Conservation (phyloP, 2,113 vertebrate species). For the Corydoras sp. region DNA sequence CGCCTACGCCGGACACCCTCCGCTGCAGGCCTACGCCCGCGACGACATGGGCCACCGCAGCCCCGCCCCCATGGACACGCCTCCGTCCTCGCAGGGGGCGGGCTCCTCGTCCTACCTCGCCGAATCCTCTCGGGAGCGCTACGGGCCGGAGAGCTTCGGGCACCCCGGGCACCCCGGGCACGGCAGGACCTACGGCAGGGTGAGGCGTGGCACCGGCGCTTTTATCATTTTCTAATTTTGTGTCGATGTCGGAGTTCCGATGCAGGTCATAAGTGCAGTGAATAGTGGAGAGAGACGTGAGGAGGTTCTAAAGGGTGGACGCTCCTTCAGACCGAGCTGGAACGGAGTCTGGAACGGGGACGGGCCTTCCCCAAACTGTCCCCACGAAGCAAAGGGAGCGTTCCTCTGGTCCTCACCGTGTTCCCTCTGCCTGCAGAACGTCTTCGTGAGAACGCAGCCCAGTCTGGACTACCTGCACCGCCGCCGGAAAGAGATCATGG, state of each 20-base stretch:
- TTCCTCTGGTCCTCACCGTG: too few species aligned
- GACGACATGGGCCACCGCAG: slow-evolving; percentile 84
- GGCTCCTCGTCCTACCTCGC: slow-evolving; percentile 75
- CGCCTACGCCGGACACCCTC: slow-evolving; percentile 68
- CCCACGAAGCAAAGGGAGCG: too few species aligned
- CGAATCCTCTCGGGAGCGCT: slow-evolving; percentile 78
- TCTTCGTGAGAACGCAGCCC: slow-evolving; percentile 68
- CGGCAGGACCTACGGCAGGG: slow-evolving; percentile 81
- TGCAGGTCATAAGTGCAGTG: too few species aligned
- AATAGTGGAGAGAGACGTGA: too few species aligned
- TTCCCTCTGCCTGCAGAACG: slow-evolving; percentile 49
- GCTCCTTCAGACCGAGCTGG: too few species aligned
- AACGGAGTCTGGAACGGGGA: too few species aligned
- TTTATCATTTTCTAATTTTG: too few species aligned
- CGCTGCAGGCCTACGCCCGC: slow-evolving; percentile 75
- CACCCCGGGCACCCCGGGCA: slow-evolving; percentile 78
- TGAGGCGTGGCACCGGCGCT: slow-evolving; percentile 49
- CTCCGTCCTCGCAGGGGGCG: slow-evolving; percentile 52
- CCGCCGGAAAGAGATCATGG: slow-evolving; percentile 90
- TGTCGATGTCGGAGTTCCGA: too few species aligned
- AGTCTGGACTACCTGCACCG: slow-evolving; percentile 90
- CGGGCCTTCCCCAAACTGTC: too few species aligned
- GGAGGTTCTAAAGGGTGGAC: too few species aligned
- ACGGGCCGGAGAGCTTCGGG: slow-evolving; percentile 78
- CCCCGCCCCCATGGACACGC: slow-evolving; percentile 81